Evolutionary conservation across 1,140 invertebrate genomes (phyloP).

Genomic region (Cardiocondyla obscurior): DNA sequence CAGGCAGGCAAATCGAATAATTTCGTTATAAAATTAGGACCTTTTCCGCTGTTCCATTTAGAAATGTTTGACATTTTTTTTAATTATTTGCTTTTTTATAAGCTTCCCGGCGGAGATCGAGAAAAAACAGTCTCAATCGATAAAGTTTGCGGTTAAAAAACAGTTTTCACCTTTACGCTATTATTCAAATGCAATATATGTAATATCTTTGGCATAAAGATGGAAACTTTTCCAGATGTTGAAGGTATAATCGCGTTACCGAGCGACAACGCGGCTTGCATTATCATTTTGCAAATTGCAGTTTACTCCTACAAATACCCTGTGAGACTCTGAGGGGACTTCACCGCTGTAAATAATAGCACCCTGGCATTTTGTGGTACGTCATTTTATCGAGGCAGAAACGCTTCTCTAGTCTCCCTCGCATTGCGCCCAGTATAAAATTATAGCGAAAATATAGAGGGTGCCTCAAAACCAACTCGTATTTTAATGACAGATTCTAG

Average conservation of each 20-base stretch:
- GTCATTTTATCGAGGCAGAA: conserved; percentile 19
- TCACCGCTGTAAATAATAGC: conserved; percentile 43
- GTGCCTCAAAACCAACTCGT: background rate
- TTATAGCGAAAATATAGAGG: conserved; percentile 22
- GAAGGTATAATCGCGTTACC: conserved; percentile 41
- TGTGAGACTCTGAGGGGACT: conserved; percentile 15
- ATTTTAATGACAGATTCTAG: conserved; percentile 1
- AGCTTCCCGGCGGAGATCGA: background rate
- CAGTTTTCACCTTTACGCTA: background rate
- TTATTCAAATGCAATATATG: conserved; percentile 4
- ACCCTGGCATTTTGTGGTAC: conserved; percentile 31
- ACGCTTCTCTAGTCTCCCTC: conserved; percentile 12
- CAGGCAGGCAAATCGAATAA: conserved; percentile 1
- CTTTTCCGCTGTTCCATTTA: background rate
- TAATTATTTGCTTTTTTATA: background rate
- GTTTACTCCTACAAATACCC: conserved; percentile 44
- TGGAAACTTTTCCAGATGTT: conserved; percentile 51
- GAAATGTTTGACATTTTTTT: background rate
- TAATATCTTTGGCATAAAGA: conserved; percentile 17
- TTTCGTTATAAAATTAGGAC: background rate
- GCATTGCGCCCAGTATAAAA: conserved; percentile 18
- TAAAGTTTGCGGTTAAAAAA: background rate
- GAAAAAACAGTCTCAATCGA: background rate
- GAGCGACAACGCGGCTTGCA: conserved; percentile 16
- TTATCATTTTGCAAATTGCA: conserved; percentile 56